Base-by-base conservation (phyloP, 2,797 vertebrate genomes). In the Tokudaia muenninki region DNA sequence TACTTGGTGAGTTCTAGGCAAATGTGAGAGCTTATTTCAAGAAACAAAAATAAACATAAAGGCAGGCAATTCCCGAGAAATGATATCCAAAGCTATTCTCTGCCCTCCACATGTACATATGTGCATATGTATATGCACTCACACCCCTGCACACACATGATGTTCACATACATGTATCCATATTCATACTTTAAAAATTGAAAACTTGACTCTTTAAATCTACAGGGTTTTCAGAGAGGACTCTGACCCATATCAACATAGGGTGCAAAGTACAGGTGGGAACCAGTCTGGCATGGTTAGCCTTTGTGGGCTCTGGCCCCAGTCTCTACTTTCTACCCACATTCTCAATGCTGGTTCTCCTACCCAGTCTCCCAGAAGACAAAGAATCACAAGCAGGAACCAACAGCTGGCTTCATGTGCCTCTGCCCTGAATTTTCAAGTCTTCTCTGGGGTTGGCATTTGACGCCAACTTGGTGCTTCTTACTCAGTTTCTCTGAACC, bases 301-400 rank as follows among this genome's bases (percentile, higher is more conserved):
- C 47, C 4, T 78, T 26, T 52, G n/a, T 81, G 31, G n/a, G 6
- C 44, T 94, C 47, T 0, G 52, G 3, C 13, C 22, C 0, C 1
- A 92, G 21, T 1, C 6, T 91, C 59, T 29, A 4, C 21, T 61
- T 90, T 59, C 57, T 50, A n/a, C 14, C 52, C 52, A 22, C 55
- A 83, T 61, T 91, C 44, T 57, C 82, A 75, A 13, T 13, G 8
- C 55, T 90, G 52, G 16, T 44, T 88, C 31, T 95, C 41, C 59
- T 16, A 59, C 52, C 1, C 17, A 6, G 26, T 17, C n/a, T 31
- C 17, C 50, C 24, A 41, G 91, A 92, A 79, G 34, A 16, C 19
- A 47, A 92, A 92, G 34, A 78, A 82, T 26, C 34, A 72, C 22
- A 87, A 75, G 47, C 22, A 37, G 84, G 83, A 96, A 80, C 37